Conservation (phyloP, 2,113 vertebrate genomes). For the Eleginops maclovinus region DNA sequence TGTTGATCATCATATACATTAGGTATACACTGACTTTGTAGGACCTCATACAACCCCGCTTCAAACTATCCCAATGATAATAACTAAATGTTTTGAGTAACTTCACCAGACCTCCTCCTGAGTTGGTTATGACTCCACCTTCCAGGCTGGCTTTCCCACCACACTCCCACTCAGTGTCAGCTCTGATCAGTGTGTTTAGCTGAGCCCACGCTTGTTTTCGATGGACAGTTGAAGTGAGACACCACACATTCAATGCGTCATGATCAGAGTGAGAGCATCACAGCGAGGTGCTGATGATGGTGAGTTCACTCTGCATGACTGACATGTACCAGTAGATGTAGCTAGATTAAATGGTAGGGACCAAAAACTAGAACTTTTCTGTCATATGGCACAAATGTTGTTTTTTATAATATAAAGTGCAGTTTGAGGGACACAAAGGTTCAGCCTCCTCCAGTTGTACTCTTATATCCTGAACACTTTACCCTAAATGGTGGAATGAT, state of each 20-base stretch:
- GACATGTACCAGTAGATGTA: slow-evolving; percentile 1
- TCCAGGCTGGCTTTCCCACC: slow-evolving; percentile 48
- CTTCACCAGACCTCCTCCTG: slow-evolving; percentile 34
- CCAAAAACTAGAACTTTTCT: not conserved
- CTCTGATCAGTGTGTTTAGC: slow-evolving; percentile 40
- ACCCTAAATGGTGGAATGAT: not conserved
- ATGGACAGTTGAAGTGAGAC: slow-evolving; percentile 23
- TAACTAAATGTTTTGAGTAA: slow-evolving; percentile 43
- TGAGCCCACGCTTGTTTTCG: slow-evolving; percentile 15
- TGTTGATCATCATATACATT: too few relatives aligned
- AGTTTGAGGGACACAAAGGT: not conserved
- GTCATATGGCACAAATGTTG: not conserved
- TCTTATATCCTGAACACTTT: not conserved
- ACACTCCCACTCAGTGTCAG: slow-evolving; percentile 50
- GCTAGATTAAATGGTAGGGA: not conserved
- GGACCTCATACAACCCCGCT: not conserved
- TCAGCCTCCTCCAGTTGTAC: not conserved
- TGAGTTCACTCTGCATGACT: slow-evolving; percentile 3
- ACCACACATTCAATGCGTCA: slow-evolving; percentile 31
- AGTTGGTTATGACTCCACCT: slow-evolving; percentile 22
- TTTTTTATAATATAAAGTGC: not conserved
- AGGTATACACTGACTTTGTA: too few relatives aligned
- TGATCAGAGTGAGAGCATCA: slow-evolving; percentile 30
- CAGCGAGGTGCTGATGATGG: not conserved
- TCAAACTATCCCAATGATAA: not conserved